Evolutionary conservation across 2,888 invertebrate species (phyloP), one percentile per base, ranked within the genome.

Genomic region (Caenorhabditis auriculariae): DNA sequence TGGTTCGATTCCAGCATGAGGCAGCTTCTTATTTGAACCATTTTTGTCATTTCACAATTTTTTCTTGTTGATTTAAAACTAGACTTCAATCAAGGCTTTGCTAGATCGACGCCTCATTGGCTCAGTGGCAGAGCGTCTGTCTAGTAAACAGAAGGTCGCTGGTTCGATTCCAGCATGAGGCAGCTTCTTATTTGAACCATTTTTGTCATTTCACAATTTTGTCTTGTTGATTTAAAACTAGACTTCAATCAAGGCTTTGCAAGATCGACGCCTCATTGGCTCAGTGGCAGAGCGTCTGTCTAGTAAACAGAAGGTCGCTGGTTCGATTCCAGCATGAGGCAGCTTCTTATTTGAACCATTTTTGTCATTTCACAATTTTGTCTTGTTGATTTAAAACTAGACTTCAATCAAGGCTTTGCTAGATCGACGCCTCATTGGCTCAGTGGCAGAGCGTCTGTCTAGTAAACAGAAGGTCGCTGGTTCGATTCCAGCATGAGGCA

Each of bases 141-240:
- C 74, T 75, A 76, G 74, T 74, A 75, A 74, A 74, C 74, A 74
- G 74, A 74, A 74, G 74, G 74, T 74, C 74, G 69, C 73, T 74
- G 72, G 72, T 72, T 72, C 72, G 73, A 72, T 72, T 74, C 72
- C 72, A 74, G 72, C 72, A 72, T 71, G 67, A 73, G 72, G 72
- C 72, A 72, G 63, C n/a, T n/a, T n/a, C n/a, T n/a, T n/a, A n/a
- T n/a, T n/a, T n/a, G n/a, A n/a, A n/a, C n/a, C n/a, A n/a, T n/a
- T n/a, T n/a, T n/a, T n/a, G n/a, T n/a, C n/a, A n/a, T n/a, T n/a
- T n/a, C n/a, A n/a, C n/a, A n/a, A n/a, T n/a, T n/a, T n/a, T n/a
- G n/a, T n/a, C n/a, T n/a, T n/a, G n/a, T n/a, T n/a, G n/a, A n/a
- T n/a, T n/a, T n/a, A n/a, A n/a, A n/a, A n/a, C n/a, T n/a, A n/a